A percentile compares a stretch with the other conserved stretches of the same genome.
Conservation (phyloP, 2,888 invertebrate species). For the Torymus texanus region DNA sequence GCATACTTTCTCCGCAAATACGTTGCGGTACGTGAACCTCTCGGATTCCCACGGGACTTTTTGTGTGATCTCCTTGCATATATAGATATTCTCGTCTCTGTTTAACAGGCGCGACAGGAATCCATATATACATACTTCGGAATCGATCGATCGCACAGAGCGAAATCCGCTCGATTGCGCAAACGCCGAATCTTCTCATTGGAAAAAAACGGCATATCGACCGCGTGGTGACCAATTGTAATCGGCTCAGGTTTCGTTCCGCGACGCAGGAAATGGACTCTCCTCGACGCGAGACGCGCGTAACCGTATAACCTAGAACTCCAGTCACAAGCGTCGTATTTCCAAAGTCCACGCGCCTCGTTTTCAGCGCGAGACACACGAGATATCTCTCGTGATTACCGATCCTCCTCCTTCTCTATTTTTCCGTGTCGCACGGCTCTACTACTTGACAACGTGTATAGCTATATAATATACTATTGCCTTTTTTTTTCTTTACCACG, state of each 20-base stretch:
- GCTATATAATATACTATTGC: neutral
- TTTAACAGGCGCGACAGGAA: too few relatives aligned
- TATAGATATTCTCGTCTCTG: too few relatives aligned
- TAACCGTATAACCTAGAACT: constrained; percentile 60
- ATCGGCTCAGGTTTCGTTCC: constrained; percentile 37
- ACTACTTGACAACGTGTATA: too few relatives aligned
- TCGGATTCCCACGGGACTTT: too few relatives aligned
- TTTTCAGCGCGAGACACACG: constrained; percentile 1
- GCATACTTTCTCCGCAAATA: too few relatives aligned
- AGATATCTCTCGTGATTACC: constrained; percentile 40
- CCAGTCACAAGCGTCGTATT: constrained; percentile 51
- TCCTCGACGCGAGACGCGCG: constrained; percentile 13
- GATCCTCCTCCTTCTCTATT: constrained; percentile 4
- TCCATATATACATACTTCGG: too few relatives aligned
- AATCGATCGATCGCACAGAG: too few relatives aligned
- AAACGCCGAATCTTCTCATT: too few relatives aligned
- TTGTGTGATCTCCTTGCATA: too few relatives aligned
- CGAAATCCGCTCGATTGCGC: too few relatives aligned
- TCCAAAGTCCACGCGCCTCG: constrained; percentile 28
- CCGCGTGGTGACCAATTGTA: neutral
- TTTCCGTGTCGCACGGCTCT: neutral
- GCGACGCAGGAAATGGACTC: constrained; percentile 25
- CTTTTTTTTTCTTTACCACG: neutral
- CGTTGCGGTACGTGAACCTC: too few relatives aligned
- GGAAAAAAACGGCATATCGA: too few relatives aligned